A percentile compares a stretch with the other conserved stretches of the same genome.
Conservation (phyloP, 2,113 vertebrate genomes). For the Micronisus gabar region DNA sequence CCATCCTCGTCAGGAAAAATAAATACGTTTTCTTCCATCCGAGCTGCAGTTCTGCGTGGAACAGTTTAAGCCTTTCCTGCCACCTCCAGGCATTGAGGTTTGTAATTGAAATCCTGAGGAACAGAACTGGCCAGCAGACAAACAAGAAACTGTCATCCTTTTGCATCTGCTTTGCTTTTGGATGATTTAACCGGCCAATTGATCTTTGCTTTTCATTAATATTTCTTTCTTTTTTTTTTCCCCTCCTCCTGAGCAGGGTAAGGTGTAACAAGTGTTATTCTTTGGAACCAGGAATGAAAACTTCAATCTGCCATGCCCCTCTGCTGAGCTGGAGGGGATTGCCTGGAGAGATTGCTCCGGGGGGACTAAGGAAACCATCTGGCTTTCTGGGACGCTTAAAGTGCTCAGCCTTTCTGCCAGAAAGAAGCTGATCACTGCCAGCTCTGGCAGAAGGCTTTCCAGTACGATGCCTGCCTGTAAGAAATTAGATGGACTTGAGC, state of each 20-base stretch:
- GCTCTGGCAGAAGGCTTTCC: background rate
- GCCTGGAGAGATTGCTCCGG: background rate
- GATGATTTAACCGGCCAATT: background rate
- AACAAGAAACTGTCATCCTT: background rate
- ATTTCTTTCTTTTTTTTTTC: background rate
- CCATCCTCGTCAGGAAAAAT: slow-evolving; percentile 21
- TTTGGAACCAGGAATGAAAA: background rate
- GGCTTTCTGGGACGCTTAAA: background rate
- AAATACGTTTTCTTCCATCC: background rate
- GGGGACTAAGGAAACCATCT: background rate
- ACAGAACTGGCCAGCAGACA: background rate
- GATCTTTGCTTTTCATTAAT: background rate
- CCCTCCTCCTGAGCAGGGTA: background rate
- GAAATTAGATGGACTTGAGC: background rate
- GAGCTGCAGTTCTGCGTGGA: background rate
- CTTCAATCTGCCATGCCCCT: background rate
- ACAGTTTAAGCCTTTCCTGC: slow-evolving; percentile 13
- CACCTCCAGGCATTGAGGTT: slow-evolving; percentile 12
- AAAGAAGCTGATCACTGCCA: background rate
- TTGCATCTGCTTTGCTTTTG: slow-evolving; percentile 11
- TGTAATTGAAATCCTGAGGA: slow-evolving; percentile 48
- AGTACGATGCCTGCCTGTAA: background rate
- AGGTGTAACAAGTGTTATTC: background rate
- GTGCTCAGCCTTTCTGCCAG: background rate
- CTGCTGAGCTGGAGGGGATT: background rate